Conservation (phyloP, 2,113 vertebrate genomes). For the Urocolius indicus region DNA sequence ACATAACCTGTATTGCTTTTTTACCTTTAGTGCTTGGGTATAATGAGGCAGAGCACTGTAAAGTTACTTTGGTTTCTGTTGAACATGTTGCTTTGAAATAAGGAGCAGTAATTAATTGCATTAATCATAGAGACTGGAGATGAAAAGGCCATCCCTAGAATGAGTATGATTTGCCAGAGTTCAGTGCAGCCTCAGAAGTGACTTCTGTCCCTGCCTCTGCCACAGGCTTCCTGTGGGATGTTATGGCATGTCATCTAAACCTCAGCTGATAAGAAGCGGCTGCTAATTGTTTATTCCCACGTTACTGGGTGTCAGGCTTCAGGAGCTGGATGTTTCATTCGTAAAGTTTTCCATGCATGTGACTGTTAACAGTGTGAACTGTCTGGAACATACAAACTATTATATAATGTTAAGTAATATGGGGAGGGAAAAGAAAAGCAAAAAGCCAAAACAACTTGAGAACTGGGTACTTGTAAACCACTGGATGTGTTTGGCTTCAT, state of each 20-base stretch:
- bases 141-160: background rate
- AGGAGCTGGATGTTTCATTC: conserved; percentile 5
- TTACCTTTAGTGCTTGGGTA: background rate
- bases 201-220: conserved; percentile 1
- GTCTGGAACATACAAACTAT: background rate
- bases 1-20: background rate
- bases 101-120: background rate
- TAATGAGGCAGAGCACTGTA: background rate
- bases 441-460: background rate
- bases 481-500: background rate
- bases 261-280: conserved; percentile 20
- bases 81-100: background rate
- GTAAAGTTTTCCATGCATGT: background rate
- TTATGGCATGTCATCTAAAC: background rate
- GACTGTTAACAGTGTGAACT: background rate
- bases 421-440: accelerated
- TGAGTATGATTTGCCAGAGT: background rate
- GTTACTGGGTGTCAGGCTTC: conserved; percentile 7
- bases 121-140: background rate
- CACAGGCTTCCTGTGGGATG: background rate
- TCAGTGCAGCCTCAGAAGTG: background rate
- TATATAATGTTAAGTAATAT: background rate
- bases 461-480: background rate
- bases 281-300: conserved; percentile 40
- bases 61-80: background rate